A percentile compares a stretch with the other conserved stretches of the same genome.
Conservation (phyloP, 1,140 invertebrate species). For the Campoletis sonorensis region DNA sequence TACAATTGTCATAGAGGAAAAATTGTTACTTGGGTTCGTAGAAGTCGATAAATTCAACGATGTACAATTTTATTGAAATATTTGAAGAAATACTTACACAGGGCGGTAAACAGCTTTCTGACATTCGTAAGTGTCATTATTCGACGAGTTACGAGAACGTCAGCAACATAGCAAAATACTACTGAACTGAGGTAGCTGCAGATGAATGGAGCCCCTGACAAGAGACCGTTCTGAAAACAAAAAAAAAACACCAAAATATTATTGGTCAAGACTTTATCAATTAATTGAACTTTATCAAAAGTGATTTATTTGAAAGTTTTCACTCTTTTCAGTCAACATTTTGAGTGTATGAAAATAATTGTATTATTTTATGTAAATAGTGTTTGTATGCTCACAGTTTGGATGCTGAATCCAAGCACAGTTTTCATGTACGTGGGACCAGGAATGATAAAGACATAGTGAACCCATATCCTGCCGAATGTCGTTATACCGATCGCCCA, state of each 20-base stretch:
- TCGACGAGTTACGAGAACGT: slow-evolving; percentile 79
- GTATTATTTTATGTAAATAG: no score
- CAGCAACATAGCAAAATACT: slow-evolving; percentile 84
- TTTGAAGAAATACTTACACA: slow-evolving; percentile 74
- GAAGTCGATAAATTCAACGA: no score
- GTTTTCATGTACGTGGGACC: slow-evolving; percentile 86
- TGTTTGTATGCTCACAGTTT: slow-evolving; percentile 75
- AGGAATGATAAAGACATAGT: slow-evolving; percentile 84
- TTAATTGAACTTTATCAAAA: no score
- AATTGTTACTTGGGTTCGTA: no score
- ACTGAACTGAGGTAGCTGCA: slow-evolving; percentile 84
- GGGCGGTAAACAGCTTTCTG: slow-evolving; percentile 82
- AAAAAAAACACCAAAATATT: neutral
- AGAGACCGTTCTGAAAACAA: slow-evolving; percentile 79
- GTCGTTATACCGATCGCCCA: slow-evolving; percentile 89
- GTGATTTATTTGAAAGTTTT: no score
- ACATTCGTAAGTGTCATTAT: slow-evolving; percentile 81
- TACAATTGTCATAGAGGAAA: no score
- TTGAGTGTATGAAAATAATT: no score
- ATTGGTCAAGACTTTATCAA: no score
- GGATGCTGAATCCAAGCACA: slow-evolving; percentile 82
- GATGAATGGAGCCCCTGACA: slow-evolving; percentile 83
- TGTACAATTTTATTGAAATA: no score
- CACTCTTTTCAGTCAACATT: no score
- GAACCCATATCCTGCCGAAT: slow-evolving; percentile 85